Conservation (phyloP, 1,140 invertebrate species). For the Dolichoris vasculosae region DNA sequence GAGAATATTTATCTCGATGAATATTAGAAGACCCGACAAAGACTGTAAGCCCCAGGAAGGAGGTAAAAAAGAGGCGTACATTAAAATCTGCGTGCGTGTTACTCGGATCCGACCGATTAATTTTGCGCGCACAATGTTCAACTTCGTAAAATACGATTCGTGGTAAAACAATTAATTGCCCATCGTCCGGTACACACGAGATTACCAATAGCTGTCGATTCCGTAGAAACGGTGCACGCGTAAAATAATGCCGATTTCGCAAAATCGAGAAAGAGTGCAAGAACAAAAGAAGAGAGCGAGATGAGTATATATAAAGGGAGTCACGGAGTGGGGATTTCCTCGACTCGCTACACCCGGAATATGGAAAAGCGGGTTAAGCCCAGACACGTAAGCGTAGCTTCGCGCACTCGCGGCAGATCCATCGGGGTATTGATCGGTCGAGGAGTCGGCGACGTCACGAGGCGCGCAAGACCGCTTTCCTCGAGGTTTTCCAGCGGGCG, state of each 20-base stretch:
- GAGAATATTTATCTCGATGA: no score
- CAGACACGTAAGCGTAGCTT: not conserved
- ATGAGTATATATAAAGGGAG: no score
- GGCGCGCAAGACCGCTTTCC: not conserved
- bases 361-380: slow-evolving; percentile 32
- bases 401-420: not conserved
- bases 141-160: no score
- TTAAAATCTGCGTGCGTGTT: no score
- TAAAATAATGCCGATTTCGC: not conserved
- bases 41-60: no score
- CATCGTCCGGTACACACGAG: no score
- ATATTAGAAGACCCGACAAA: no score
- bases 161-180: no score
- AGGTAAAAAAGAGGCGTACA: no score
- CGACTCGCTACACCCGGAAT: not conserved
- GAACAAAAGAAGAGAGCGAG: not conserved
- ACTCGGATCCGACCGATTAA: no score
- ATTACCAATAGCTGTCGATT: no score
- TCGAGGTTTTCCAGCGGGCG: slow-evolving; percentile 35
- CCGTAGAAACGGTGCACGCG: not conserved
- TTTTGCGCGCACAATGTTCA: no score
- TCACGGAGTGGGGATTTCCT: not conserved
- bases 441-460: slow-evolving; percentile 15
- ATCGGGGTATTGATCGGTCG: slow-evolving; percentile 38
- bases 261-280: not conserved